These are phyloP conservation scores for Syncerus caffer DNA, from an alignment of 2,797 vertebrate species.

Conservation along the genomic window DNA sequence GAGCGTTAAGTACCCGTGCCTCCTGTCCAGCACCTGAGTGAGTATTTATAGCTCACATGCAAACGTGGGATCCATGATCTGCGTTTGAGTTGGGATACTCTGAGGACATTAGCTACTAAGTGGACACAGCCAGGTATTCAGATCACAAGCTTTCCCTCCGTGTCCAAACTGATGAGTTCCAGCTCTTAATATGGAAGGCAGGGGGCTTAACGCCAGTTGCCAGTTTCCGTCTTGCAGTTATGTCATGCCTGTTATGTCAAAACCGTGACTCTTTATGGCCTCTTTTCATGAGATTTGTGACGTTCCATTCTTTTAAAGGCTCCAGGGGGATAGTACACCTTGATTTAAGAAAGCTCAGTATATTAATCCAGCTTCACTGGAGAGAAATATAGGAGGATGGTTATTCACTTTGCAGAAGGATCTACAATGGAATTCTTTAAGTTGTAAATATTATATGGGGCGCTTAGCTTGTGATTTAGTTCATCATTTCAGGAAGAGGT, in stretches of 20 bases:
- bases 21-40: neutral
- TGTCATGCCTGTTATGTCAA: neutral
- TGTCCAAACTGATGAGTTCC: neutral
- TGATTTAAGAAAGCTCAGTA: constrained; percentile 62
- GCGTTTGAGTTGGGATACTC: neutral
- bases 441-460: constrained; percentile 24
- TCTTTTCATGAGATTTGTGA: constrained; percentile 48
- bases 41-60: constrained; percentile 50
- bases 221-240: neutral
- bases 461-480: constrained; percentile 19
- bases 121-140: neutral
- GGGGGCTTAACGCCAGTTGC: neutral
- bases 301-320: constrained; percentile 11
- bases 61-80: neutral
- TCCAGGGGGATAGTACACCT: constrained; percentile 36
- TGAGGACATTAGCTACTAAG: neutral
- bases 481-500: neutral
- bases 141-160: neutral
- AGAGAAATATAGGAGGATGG: constrained; percentile 26
- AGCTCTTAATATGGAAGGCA: neutral
- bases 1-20: constrained; percentile 60
- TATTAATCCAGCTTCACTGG: constrained; percentile 51
- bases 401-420: constrained; percentile 17
- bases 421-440: neutral
- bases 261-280: constrained; percentile 23